Evolutionary conservation across 2,113 vertebrate genomes (phyloP).

Genomic region (Tamias sibiricus): DNA sequence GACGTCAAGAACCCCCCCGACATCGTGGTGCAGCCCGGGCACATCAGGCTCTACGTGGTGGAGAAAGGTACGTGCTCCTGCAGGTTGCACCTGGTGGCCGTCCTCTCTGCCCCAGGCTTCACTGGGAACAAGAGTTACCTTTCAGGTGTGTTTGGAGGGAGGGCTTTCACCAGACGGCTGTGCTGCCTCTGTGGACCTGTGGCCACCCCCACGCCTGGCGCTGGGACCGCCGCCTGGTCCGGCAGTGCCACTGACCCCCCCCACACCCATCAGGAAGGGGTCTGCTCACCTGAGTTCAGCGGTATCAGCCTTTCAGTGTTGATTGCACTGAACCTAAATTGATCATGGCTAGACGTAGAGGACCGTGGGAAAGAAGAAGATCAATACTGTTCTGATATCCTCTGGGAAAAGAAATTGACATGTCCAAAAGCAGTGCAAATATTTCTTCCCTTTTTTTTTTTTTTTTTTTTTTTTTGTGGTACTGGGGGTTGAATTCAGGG

Average conservation of each 20-base stretch:
- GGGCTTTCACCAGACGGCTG: accelerated
- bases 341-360: not conserved
- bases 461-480: no score
- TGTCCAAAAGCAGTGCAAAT: not conserved
- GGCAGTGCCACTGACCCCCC: accelerated
- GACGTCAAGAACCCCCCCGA: constrained; percentile 96
- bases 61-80: constrained; percentile 90
- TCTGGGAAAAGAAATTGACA: not conserved
- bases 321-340: not conserved
- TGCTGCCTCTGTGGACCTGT: not conserved
- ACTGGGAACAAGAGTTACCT: no score
- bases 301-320: not conserved
- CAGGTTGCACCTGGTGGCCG: no score
- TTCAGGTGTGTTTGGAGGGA: not conserved
- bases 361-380: not conserved
- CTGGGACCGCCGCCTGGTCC: not conserved
- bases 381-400: not conserved
- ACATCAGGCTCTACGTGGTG: constrained; percentile 92
- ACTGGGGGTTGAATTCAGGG: no score
- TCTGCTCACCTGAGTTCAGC: not conserved
- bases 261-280: not conserved
- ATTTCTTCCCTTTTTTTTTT: not conserved
- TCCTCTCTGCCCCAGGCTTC: not conserved
- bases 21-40: constrained; percentile 88
- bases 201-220: not conserved